These are phyloP conservation scores for Sinocyclocheilus maitianheensis DNA, from an alignment of 2,113 vertebrate genomes.

Conservation along the genomic window DNA sequence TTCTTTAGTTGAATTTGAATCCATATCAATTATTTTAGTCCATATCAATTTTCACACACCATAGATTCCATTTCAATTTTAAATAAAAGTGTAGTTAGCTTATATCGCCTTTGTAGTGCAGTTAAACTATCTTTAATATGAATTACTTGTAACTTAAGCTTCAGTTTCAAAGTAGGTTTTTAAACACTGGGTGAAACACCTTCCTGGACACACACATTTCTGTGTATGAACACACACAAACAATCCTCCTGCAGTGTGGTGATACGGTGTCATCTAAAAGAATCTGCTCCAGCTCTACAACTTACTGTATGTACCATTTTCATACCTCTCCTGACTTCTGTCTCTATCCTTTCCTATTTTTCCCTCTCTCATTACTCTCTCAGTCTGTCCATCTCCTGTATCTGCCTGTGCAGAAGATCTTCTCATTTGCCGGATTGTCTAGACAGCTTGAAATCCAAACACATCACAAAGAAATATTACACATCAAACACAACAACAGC, in stretches of 20 bases:
- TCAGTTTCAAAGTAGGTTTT: neutral
- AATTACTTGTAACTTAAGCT: neutral
- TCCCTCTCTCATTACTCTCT: constrained; percentile 26
- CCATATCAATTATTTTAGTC: neutral
- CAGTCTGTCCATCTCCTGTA: constrained; percentile 22
- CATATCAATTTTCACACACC: neutral
- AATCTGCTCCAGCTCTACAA: constrained; percentile 40
- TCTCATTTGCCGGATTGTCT: constrained; percentile 30
- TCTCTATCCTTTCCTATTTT: constrained; percentile 8
- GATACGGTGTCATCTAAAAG: constrained; percentile 19
- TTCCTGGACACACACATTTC: neutral
- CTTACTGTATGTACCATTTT: neutral
- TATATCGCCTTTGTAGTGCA: neutral
- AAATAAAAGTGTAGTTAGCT: neutral
- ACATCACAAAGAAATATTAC: constrained; percentile 1
- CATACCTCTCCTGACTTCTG: constrained; percentile 43
- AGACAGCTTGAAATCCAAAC: constrained; percentile 29
- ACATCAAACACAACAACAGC: constrained; percentile 20
- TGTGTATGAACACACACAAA: neutral
- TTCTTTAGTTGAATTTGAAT: neutral
- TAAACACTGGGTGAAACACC: neutral
- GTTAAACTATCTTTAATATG: neutral
- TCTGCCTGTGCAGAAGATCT: constrained; percentile 23
- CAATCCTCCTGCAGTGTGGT: neutral
- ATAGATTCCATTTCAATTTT: neutral